Base-by-base conservation (phyloP, 35 echinoderm and acorn worm genomes). In the Ophioderma brevispina region DNA sequence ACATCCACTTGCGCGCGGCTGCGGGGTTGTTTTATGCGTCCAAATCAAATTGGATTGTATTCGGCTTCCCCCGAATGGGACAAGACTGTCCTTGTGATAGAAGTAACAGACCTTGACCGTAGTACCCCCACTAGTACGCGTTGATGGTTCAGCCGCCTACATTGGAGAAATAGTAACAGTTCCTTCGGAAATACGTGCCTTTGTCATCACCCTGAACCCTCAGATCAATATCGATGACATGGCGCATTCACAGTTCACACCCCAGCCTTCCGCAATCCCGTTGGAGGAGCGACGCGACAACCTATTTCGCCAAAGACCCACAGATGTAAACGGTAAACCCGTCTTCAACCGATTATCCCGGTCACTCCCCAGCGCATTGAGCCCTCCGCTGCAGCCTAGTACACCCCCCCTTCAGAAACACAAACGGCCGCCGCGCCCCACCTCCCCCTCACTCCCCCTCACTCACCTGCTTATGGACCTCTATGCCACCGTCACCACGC, bases 1-100 rank as follows among this genome's bases (percentile, higher is more conserved):
- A n/a, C n/a, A n/a, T n/a, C n/a, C n/a, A n/a, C n/a, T n/a, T n/a
- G n/a, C n/a, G n/a, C n/a, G n/a, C n/a, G n/a, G n/a, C n/a, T n/a
- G n/a, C n/a, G n/a, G n/a, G n/a, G n/a, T n/a, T n/a, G n/a, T n/a
- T n/a, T n/a, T n/a, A n/a, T n/a, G n/a, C n/a, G n/a, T n/a, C n/a
- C n/a, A 40, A 90, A 90, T 46, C 81, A 85, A 23, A 30, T 43
- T 6, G 46, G 83, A 28, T n/a, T 52, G 13, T 14, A 64, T 36
- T 33, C n/a, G n/a, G n/a, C n/a, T n/a, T n/a, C 83, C 50, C 40
- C 1, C 59, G 77, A 80, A 35, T 92, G 90, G 90, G 90, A 92
- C 82, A 85, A 63, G 56, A 84, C 89, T 41, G 87, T 63, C 5
- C 35, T 78, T 0, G 81, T 91, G 35, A 33, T 91, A 1, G 90